phyloP scores from a whole-genome alignment of 2,113 vertebrate species.

The Pollachius pollachius region DNA sequence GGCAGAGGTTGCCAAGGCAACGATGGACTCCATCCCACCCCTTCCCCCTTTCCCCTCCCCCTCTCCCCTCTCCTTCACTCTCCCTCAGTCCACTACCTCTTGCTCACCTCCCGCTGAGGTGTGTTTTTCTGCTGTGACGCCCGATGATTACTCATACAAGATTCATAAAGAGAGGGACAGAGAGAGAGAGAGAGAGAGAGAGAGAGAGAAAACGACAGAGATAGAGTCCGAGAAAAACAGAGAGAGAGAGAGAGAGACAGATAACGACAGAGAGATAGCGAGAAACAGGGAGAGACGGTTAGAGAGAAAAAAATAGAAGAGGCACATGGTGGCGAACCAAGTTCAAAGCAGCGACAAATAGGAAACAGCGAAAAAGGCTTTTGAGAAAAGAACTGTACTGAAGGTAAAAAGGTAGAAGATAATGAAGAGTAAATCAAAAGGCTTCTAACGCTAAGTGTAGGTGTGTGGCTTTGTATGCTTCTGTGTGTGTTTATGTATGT shows the following conservation, averaged over 20 bases:
- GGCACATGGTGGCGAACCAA: no score
- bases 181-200: conserved; percentile 6
- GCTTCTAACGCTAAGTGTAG: no score
- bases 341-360: background rate
- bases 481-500: no score
- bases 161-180: background rate
- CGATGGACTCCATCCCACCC: conserved; percentile 77
- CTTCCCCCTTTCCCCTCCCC: background rate
- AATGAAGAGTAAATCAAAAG: background rate
- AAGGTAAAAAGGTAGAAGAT: background rate
- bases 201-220: background rate
- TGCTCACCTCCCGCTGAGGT: background rate
- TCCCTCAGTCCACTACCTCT: conserved; percentile 60
- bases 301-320: conserved; percentile 5
- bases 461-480: background rate
- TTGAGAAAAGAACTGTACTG: background rate
- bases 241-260: conserved; percentile 2
- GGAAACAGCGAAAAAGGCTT: no score
- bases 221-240: background rate
- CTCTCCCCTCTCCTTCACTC: conserved; percentile 18
- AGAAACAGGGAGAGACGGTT: conserved; percentile 2
- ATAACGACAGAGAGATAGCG: background rate
- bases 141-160: no score
- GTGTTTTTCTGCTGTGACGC: no score
- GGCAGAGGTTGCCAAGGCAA: conserved; percentile 82